These are phyloP conservation scores for Vimba vimba DNA, from an alignment of 2,113 vertebrate genomes.

Conservation along the genomic window DNA sequence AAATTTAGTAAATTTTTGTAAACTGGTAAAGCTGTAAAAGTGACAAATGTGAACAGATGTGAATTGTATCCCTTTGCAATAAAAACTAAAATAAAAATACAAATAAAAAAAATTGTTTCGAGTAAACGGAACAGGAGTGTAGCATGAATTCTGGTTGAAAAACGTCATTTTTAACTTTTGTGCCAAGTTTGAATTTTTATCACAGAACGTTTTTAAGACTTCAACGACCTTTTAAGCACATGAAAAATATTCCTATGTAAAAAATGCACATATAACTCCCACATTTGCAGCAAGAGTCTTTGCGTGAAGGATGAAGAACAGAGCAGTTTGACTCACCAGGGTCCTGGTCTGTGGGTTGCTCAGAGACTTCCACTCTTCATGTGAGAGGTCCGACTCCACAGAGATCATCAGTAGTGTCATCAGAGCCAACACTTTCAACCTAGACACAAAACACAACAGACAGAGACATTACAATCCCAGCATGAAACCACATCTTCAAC, in stretches of 20 bases:
- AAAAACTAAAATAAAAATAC: too few species aligned
- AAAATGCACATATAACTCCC: not conserved
- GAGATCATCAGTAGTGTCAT: constrained; percentile 39
- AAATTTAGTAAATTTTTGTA: too few species aligned
- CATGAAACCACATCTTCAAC: not conserved
- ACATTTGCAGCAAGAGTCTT: not conserved
- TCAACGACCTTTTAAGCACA: not conserved
- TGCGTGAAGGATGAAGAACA: not conserved
- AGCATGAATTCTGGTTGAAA: not conserved
- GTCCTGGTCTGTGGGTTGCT: constrained; percentile 67
- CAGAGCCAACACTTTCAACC: constrained; percentile 46
- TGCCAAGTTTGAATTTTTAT: not conserved
- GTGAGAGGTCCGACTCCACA: constrained; percentile 48
- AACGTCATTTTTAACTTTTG: not conserved
- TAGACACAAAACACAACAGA: constrained; percentile 35
- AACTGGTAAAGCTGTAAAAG: too few species aligned
- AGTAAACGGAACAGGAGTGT: too few species aligned
- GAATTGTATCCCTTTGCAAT: too few species aligned
- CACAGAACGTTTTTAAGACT: not conserved
- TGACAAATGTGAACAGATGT: too few species aligned
- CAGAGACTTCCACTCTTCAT: constrained; percentile 60
- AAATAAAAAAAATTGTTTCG: too few species aligned
- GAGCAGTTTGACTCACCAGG: constrained; percentile 50
- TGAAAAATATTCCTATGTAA: not conserved
- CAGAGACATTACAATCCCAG: not conserved